Base-by-base conservation (phyloP, 2,888 invertebrate species). In the Aproaerema taeniolella region DNA sequence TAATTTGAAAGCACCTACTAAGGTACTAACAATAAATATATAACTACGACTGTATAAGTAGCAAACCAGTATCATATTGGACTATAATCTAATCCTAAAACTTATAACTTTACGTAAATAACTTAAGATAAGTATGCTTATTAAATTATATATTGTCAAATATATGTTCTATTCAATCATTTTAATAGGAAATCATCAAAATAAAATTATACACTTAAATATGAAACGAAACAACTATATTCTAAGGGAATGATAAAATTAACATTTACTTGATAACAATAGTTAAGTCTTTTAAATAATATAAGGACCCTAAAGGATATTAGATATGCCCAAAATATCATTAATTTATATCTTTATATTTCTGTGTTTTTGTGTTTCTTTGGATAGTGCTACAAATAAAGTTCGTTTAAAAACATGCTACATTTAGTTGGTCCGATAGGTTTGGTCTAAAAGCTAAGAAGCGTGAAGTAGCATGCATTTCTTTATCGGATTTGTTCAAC, bases 221-320 rank as follows among this genome's bases (percentile, higher is more conserved):
- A 44, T 48, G 52, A 58, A 66, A 65, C 58, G 59, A 49, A 50
- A n/a, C n/a, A 42, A 29, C 13, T 5, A 34, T 58, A 60, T 53
- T 58, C 57, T 70, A 73, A 55, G 71, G 77, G 76, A 77, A 77
- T 78, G 77, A 67, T 67, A 58, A 45, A 58, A 58, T 52, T 53
- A 34, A 30, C 39, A 20, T 6, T 20, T 20, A 20, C 20, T n/a
- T n/a, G n/a, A n/a, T n/a, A n/a, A n/a, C n/a, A n/a, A n/a, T n/a
- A n/a, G n/a, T n/a, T n/a, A n/a, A n/a, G n/a, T n/a, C n/a, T n/a
- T n/a, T n/a, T n/a, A n/a, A n/a, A n/a, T n/a, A n/a, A n/a, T n/a
- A n/a, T n/a, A n/a, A n/a, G n/a, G n/a, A n/a, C n/a, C n/a, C n/a
- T n/a, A n/a, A n/a, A n/a, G n/a, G n/a, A n/a, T n/a, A n/a, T n/a